These are phyloP conservation scores for Bombus cullumanus DNA, from an alignment of 1,140 invertebrate species.

Conservation along the genomic window DNA sequence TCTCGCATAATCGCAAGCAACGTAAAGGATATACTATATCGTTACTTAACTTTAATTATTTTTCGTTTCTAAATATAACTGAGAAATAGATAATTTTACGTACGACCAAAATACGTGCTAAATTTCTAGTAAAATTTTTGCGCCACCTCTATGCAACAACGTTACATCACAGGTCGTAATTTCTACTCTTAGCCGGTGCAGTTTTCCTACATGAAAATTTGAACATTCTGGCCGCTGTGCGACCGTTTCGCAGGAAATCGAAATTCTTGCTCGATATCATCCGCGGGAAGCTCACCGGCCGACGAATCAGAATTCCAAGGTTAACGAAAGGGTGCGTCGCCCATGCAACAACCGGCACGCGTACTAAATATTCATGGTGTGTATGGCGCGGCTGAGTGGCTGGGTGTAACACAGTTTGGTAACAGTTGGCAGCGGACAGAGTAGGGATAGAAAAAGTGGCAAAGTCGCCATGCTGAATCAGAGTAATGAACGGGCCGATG, in stretches of 20 bases:
- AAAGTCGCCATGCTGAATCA: constrained; percentile 36
- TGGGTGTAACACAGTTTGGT: constrained; percentile 22
- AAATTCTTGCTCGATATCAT: background rate
- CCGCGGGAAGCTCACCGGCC: background rate
- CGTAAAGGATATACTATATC: background rate
- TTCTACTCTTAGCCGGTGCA: background rate
- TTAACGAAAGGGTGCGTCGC: constrained; percentile 14
- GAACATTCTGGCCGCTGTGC: background rate
- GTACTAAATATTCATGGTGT: constrained; percentile 39
- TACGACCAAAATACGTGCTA: background rate
- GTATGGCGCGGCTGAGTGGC: background rate
- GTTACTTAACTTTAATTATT: background rate
- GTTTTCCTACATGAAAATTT: background rate
- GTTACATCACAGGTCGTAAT: background rate
- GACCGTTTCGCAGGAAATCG: background rate
- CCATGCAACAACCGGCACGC: background rate
- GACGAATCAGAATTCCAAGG: constrained; percentile 11
- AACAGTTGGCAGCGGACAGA: background rate
- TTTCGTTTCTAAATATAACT: background rate
- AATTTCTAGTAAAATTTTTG: too few species aligned
- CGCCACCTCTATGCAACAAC: background rate
- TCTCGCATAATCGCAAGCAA: background rate
- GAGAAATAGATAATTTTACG: background rate
- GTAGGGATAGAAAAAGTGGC: constrained; percentile 24
- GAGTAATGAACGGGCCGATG: constrained; percentile 4